Evolutionary conservation across 2,888 invertebrate genomes (phyloP), one percentile per base, ranked within the genome.

Genomic region (Microchrysa polita): DNA sequence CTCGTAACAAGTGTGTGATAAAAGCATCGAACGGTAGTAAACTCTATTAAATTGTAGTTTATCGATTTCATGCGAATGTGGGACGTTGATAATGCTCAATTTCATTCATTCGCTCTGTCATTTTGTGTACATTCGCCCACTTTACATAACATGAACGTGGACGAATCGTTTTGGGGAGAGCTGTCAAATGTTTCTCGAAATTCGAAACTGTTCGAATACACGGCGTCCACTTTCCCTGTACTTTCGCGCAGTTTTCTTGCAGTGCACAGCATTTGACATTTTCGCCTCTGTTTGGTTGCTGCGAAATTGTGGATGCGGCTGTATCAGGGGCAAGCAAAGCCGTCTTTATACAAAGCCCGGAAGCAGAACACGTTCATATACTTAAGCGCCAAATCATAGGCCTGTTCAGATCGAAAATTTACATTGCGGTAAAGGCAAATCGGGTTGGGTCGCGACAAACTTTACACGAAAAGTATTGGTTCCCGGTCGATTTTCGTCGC

Each of bases 101-200:
- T 69, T 69, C 57, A 69, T 55, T 69, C 69, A 55, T 14, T 34
- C 55, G 55, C 40, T 20, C 42, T 65, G 22, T 20, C 65, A 20
- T 65, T 40, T 61, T 34, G 14, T 44, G 20, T 18, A 42, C n/a
- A 18, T 14, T 48, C n/a, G 20, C 44, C n/a, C 65, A 65, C n/a
- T 69, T 69, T 69, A 69, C 69, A 69, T 69, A 69, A 69, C 69
- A 53, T 53, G 57, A 67, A 67, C 67, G 67, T 67, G 67, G 67
- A 52, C 52, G 27, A 34, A 23, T 52, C 67, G 14, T 12, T n/a
- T n/a, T 4, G 40, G 34, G 40, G 27, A 34, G 18, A 69, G 9
- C 57, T 69, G 69, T 69, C 69, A 69, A 69, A 69, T 20, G 34
- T 2, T 22, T 69, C 42, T 55, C 69, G 69, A 69, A 69, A 55